A percentile compares a stretch with the other conserved stretches of the same genome.
Conservation (phyloP, 2,888 invertebrate species). For the Epistrophella euchroma region DNA sequence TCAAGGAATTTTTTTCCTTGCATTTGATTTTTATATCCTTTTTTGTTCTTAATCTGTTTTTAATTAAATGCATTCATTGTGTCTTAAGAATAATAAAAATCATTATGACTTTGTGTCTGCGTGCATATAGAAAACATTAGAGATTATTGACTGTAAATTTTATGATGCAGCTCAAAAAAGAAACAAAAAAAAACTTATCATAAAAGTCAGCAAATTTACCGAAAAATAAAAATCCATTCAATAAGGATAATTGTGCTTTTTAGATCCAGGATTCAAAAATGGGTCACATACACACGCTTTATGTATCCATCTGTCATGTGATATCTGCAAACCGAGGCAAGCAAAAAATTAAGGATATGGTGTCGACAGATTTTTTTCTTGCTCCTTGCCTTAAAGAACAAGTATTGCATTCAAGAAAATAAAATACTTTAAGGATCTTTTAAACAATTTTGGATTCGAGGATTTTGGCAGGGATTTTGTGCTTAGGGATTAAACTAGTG, state of each 20-base stretch:
- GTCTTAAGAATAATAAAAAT: slow-evolving; percentile 34
- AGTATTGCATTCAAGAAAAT: background rate
- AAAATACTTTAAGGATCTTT: background rate
- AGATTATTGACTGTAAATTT: slow-evolving; percentile 18
- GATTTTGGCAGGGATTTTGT: too few species aligned
- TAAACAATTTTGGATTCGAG: too few species aligned
- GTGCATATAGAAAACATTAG: slow-evolving; percentile 10
- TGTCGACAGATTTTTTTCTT: slow-evolving; percentile 24
- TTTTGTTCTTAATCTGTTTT: slow-evolving; percentile 52
- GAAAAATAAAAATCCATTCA: slow-evolving; percentile 17
- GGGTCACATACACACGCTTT: slow-evolving; percentile 9
- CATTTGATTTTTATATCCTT: slow-evolving; percentile 28
- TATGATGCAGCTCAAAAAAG: background rate
- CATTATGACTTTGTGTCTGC: slow-evolving; percentile 9
- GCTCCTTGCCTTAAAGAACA: background rate
- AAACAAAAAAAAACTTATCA: background rate
- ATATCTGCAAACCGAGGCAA: slow-evolving; percentile 38
- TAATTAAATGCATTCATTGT: slow-evolving; percentile 52
- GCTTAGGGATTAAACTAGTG: too few species aligned
- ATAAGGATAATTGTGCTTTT: slow-evolving; percentile 37
- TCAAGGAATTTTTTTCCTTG: slow-evolving; percentile 42
- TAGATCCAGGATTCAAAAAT: slow-evolving; percentile 25
- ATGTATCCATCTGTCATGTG: slow-evolving; percentile 25
- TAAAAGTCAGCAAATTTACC: slow-evolving; percentile 16
- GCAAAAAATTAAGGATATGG: slow-evolving; percentile 40